Conservation (phyloP, 2,113 vertebrate species). For the Calcarius ornatus region DNA sequence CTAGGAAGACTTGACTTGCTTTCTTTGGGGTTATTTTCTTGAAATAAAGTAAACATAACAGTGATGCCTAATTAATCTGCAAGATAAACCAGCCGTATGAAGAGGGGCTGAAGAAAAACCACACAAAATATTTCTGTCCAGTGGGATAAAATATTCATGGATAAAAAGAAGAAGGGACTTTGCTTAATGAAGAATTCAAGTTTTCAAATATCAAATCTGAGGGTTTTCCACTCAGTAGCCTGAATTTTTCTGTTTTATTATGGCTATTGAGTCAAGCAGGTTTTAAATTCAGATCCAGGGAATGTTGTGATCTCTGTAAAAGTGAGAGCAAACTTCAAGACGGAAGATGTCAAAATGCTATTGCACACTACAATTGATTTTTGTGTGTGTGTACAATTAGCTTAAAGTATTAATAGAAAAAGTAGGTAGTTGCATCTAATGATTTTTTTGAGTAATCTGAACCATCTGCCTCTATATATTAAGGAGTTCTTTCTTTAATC, state of each 20-base stretch:
- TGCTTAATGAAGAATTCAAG: constrained; percentile 1
- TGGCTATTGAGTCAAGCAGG: neutral
- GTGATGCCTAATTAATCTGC: neutral
- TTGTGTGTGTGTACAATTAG: constrained; percentile 51
- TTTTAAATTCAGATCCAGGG: neutral
- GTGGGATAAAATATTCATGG: neutral
- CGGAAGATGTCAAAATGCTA: neutral
- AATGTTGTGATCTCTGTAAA: neutral
- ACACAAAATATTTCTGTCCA: neutral
- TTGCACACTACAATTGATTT: neutral
- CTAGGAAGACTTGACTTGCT: neutral
- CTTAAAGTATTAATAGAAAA: constrained; percentile 72
- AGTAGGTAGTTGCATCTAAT: constrained; percentile 70
- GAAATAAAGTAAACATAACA: neutral
- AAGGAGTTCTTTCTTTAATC: constrained; percentile 87
- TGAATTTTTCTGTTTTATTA: neutral
- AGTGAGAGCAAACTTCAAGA: neutral
- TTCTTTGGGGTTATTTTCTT: neutral
- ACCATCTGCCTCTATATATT: constrained; percentile 88
- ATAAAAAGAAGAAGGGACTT: neutral
- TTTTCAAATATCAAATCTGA: neutral
- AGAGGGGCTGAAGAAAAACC: neutral
- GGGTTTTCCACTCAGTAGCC: neutral
- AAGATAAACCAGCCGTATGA: neutral
- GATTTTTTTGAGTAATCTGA: constrained; percentile 77